Base-by-base conservation (phyloP, 2,113 vertebrate genomes). In the Dermatemys mawii region DNA sequence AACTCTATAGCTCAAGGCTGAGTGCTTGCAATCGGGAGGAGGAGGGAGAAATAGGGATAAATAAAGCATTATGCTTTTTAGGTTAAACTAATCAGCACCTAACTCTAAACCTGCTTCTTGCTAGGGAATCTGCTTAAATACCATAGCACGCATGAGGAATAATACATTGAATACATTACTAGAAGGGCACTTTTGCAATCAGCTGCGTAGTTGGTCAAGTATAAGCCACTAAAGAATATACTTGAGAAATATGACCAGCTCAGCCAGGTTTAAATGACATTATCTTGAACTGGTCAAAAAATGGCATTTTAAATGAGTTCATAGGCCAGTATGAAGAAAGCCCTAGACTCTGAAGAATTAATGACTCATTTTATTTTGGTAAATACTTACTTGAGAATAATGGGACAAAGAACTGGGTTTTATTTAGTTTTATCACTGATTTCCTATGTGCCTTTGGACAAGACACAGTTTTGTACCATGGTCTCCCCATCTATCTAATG, bases 1-100 rank as follows among this genome's bases (percentile, higher is more conserved):
- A 90, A 82, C 54, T 93, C 81, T 96, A 9, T 91, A 92, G 96
- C 91, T 97, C 93, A 90, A 88, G 75, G 78, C 50, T 85, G 86
- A 95, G 51, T 93, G 79, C n/a, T 76, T 96, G 70, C 78, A 95
- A 91, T 95, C 92, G 95, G 10, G 73, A 44, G 84, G 55, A 50
- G 67, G 70, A 44, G 84, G 73, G 73, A 29, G 75, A 90, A 93
- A 81, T 84, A 75, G 88, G 38, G 54, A 70, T 41, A 96, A 94
- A 92, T 83, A 86, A 95, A 75, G 78, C 51, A 93, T 48, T 16
- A 5, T 32, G 55, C 44, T n/a, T n/a, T n/a, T n/a, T n/a, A 53
- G 21, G 27, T 70, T 79, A 97, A 92, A 95, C 88, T 76, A 81
- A 95, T 83, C 4, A 35, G 35, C 95, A 95, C 54, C 88, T 90